These are phyloP conservation scores for Xenentodon cancila DNA, from an alignment of 2,797 vertebrate species.

Conservation along the genomic window DNA sequence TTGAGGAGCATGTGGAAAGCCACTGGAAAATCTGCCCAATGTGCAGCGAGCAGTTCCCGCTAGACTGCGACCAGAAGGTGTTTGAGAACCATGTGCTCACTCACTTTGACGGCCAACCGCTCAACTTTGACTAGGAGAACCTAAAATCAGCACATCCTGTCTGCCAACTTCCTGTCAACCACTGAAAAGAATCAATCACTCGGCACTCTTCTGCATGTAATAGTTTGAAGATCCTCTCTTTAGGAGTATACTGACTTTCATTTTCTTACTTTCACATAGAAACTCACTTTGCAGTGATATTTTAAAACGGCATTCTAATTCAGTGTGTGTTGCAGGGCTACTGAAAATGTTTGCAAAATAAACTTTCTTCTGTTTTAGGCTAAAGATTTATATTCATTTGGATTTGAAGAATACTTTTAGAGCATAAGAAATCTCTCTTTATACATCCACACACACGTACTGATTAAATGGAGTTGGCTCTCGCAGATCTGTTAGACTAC, in stretches of 20 bases:
- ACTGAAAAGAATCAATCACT: slow-evolving; percentile 58
- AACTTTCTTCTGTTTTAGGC: slow-evolving; percentile 41
- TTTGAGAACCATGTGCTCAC: slow-evolving; percentile 97
- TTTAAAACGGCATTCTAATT: slow-evolving; percentile 47
- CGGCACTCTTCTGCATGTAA: slow-evolving; percentile 74
- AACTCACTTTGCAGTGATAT: slow-evolving; percentile 53
- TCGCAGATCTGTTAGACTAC: slow-evolving; percentile 48
- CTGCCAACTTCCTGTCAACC: slow-evolving; percentile 55
- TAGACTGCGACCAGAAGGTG: slow-evolving; percentile 94
- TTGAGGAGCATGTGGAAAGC: slow-evolving; percentile 97
- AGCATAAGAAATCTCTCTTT: slow-evolving; percentile 53
- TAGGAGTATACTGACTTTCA: slow-evolving; percentile 59
- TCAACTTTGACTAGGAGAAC: slow-evolving; percentile 87
- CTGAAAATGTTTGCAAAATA: slow-evolving; percentile 42
- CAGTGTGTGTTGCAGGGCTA: slow-evolving; percentile 53
- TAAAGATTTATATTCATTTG: slow-evolving; percentile 44
- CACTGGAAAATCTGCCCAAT: slow-evolving; percentile 99
- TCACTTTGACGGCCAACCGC: slow-evolving; percentile 91
- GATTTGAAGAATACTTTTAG: slow-evolving; percentile 38
- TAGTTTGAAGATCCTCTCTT: slow-evolving; percentile 68
- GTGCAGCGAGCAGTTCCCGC: slow-evolving; percentile 98
- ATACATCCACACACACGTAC: too few species aligned
- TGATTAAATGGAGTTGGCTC: slow-evolving; percentile 39
- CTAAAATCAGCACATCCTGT: slow-evolving; percentile 27
- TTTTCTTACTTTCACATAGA: slow-evolving; percentile 63